These are phyloP conservation scores for Dromaius novaehollandiae DNA, from an alignment of 2,113 vertebrate genomes.

Conservation along the genomic window DNA sequence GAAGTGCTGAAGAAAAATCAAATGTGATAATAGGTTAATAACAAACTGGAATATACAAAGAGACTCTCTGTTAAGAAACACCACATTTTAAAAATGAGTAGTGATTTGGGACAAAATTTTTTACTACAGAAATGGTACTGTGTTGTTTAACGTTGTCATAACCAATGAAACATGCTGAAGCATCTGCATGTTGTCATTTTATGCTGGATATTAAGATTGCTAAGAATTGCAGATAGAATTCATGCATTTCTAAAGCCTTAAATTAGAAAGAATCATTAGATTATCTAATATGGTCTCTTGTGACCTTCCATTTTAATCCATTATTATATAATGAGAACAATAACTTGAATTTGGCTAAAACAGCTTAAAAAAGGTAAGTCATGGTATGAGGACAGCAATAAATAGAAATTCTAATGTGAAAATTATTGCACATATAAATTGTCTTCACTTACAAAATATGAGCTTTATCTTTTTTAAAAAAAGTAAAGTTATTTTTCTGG, in stretches of 20 bases:
- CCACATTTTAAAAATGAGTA: background rate
- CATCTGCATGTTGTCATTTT: background rate
- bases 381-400: background rate
- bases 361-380: background rate
- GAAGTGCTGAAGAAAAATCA: slow-evolving; percentile 72
- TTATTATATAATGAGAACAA: background rate
- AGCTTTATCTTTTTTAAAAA: background rate
- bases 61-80: background rate
- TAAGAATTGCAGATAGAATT: background rate
- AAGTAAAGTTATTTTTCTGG: background rate
- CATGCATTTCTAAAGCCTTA: background rate
- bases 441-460: background rate
- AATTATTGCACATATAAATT: background rate
- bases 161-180: background rate
- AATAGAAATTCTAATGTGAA: background rate
- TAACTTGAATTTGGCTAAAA: background rate
- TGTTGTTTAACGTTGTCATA: background rate
- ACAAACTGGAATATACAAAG: background rate
- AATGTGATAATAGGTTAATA: background rate
- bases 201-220: background rate
- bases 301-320: background rate
- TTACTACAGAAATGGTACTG: background rate
- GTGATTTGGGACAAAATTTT: background rate
- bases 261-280: background rate
- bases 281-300: background rate